phyloP scores from a whole-genome alignment of 2,113 vertebrate genomes.

The Alligator mississippiensis region DNA sequence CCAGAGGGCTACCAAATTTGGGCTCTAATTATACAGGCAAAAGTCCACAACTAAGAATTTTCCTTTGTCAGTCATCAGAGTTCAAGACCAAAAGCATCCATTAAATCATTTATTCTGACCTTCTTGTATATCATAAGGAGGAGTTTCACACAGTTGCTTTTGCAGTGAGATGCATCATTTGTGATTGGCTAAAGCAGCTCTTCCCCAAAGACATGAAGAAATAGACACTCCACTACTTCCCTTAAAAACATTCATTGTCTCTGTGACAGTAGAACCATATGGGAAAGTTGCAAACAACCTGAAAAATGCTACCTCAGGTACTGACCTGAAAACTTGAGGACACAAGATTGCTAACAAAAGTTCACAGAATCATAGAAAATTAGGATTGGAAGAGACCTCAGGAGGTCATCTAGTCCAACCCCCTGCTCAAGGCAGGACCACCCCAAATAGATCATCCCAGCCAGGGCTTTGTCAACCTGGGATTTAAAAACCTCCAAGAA shows the following conservation, averaged over 20 bases:
- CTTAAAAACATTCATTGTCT: not conserved
- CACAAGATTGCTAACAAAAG: too few species aligned
- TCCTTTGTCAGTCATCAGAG: not conserved
- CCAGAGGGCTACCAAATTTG: not conserved
- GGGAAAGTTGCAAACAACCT: not conserved
- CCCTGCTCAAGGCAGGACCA: too few species aligned
- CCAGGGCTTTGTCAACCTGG: too few species aligned
- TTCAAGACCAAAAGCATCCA: not conserved
- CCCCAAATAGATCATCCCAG: too few species aligned
- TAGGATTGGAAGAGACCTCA: too few species aligned
- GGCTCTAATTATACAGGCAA: not conserved
- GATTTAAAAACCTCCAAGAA: too few species aligned
- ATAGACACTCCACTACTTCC: not conserved
- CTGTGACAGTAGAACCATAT: not conserved
- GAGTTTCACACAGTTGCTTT: not conserved
- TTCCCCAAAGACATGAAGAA: not conserved
- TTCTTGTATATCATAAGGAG: not conserved
- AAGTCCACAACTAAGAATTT: not conserved
- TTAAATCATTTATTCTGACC: not conserved
- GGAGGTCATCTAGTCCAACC: too few species aligned
- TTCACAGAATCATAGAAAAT: too few species aligned
- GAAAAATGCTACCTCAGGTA: conserved; percentile 14
- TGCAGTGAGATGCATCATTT: not conserved
- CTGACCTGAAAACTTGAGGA: conserved; percentile 2
- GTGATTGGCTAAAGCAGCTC: not conserved